Percentiles rank a stretch among this genome's conserved stretches.
Conservation (phyloP, 2,797 vertebrate genomes). For the Mareca penelope region DNA sequence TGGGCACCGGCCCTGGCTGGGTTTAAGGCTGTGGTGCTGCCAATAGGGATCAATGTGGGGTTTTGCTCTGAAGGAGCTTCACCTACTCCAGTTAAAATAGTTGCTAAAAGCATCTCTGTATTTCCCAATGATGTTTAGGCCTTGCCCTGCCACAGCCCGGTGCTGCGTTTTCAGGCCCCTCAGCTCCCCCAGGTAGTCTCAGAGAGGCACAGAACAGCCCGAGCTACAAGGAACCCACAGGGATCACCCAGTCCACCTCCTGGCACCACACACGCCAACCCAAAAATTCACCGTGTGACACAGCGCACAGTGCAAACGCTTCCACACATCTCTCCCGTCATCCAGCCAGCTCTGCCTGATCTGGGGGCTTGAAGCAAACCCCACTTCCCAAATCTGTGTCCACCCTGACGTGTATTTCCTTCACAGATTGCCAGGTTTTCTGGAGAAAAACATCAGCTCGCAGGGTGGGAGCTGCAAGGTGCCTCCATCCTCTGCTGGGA, state of each 20-base stretch:
- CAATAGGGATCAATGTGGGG: fast-evolving
- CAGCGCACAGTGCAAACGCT: no score
- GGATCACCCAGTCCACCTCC: no score
- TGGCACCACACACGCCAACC: no score
- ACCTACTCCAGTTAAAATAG: fast-evolving
- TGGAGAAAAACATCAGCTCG: no score
- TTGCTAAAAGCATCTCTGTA: fast-evolving
- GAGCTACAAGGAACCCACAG: no score
- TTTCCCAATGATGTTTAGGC: fast-evolving
- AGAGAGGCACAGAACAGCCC: no score
- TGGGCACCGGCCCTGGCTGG: no score
- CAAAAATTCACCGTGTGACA: no score
- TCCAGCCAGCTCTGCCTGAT: fast-evolving
- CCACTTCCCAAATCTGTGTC: fast-evolving
- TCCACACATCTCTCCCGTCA: fast-evolving
- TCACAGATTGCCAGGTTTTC: fast-evolving
- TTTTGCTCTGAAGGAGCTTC: neutral
- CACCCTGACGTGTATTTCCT: fast-evolving
- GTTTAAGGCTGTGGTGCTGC: no score
- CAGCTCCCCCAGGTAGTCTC: no score
- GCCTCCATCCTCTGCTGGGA: fast-evolving
- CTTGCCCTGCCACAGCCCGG: neutral
- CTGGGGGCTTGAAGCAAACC: neutral
- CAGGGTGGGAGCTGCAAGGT: fast-evolving
- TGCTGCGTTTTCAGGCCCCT: neutral